These are phyloP conservation scores for Leistus spinibarbis DNA, from an alignment of 2,888 invertebrate genomes.

Conservation along the genomic window DNA sequence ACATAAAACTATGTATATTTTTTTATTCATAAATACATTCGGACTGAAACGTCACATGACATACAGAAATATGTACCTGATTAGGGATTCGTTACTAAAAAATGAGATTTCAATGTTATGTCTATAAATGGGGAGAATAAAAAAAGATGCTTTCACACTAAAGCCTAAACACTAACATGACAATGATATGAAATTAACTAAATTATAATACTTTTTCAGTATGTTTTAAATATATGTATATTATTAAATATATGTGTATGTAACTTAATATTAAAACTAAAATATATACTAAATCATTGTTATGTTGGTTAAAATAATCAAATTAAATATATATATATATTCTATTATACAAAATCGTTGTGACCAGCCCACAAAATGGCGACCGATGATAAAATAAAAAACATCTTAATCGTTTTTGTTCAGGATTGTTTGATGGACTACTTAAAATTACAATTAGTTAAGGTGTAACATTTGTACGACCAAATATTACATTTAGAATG, in stretches of 20 bases:
- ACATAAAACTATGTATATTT: conserved; percentile 32
- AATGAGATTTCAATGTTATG: neutral
- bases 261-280: neutral
- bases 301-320: conserved; percentile 19
- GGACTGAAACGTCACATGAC: conserved; percentile 29
- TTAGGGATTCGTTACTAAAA: neutral
- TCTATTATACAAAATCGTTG: neutral
- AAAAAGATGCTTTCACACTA: conserved; percentile 13
- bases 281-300: conserved; percentile 11
- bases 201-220: neutral
- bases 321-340: neutral
- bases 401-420: conserved; percentile 8
- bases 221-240: conserved; percentile 11
- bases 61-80: conserved; percentile 12
- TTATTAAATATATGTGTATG: conserved; percentile 8
- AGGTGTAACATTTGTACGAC: neutral
- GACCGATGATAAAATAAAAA: neutral
- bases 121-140: conserved; percentile 14
- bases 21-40: conserved; percentile 19
- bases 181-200: conserved; percentile 10
- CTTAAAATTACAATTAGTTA: conserved; percentile 20
- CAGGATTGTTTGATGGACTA: conserved; percentile 22
- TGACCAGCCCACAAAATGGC: neutral
- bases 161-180: conserved; percentile 16
- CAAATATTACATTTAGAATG: neutral